Percentiles rank a stretch among this genome's conserved stretches.
phyloP scores from a whole-genome alignment of 2,113 vertebrate genomes.

The Egretta garzetta region DNA sequence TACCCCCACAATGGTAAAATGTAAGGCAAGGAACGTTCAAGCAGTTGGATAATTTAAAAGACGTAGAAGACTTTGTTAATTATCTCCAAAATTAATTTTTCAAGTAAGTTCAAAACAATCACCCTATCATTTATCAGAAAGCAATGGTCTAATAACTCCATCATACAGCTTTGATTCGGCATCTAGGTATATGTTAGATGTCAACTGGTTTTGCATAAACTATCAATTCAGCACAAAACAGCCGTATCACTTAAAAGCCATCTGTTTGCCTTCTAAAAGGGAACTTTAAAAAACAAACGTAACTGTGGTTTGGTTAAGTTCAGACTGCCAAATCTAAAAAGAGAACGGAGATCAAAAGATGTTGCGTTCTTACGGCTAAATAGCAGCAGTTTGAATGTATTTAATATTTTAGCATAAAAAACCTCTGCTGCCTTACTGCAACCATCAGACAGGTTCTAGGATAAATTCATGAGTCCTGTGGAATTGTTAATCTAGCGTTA shows the following conservation, averaged over 20 bases:
- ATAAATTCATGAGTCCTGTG: not conserved
- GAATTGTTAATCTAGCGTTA: not conserved
- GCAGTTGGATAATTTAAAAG: not conserved
- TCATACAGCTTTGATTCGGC: not conserved
- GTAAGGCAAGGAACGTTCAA: not conserved
- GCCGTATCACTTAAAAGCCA: not conserved
- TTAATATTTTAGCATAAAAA: not conserved
- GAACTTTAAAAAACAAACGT: rapidly evolving
- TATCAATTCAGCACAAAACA: not conserved
- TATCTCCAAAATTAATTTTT: not conserved
- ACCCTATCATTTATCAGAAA: not conserved
- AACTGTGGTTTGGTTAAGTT: not conserved
- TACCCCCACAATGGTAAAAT: not conserved
- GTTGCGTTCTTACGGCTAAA: not conserved
- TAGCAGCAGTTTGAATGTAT: not conserved
- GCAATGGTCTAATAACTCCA: not conserved
- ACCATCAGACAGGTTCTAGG: not conserved
- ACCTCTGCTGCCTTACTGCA: not conserved
- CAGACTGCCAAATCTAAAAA: not conserved
- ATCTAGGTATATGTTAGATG: not conserved
- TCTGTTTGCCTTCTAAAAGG: not conserved
- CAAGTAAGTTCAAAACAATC: not conserved
- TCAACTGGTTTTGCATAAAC: not conserved
- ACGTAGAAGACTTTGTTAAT: not conserved
- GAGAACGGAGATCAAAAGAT: not conserved